Base-by-base conservation (phyloP, 2,113 vertebrate species). In the Ariopsis seemanni region DNA sequence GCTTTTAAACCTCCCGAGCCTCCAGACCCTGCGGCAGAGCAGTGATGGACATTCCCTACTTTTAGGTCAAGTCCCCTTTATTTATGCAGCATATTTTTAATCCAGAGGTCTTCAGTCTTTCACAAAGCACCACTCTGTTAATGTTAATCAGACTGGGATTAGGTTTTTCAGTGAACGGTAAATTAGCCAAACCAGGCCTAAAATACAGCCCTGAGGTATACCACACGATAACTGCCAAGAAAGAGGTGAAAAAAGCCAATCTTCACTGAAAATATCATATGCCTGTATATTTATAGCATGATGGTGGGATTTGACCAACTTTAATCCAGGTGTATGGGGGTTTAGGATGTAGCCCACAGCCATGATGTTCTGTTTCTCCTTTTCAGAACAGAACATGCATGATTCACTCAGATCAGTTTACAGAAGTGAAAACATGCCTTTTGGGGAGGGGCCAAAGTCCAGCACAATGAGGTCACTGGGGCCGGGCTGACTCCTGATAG, bases 391-490 rank as follows among this genome's bases (percentile, higher is more conserved):
- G 30, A 22, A 25, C 74, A 53, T 22, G 7, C 74, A 53, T n/a
- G 11, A 48, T 74, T 48, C 7, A 20, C 42, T 74, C 1, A 30
- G 18, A 42, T 20, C 1, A 74, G 34, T n/a, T 77, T 77, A 9
- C 14, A 18, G 52, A 79, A 79, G 17, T 60, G n/a, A 34, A 15
- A 22, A 20, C 78, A 60, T 81, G 30, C 97, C 95, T 93, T 92
- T 95, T 79, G 92, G 90, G 60, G 95, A 90, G 1, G 96, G 95
- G 88, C 93, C 96, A 92, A 97, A 97, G 55, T 97, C 97, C 92
- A 99, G 89, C 71, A 97, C 94, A 67, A 96, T 93, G 0, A 94
- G 90, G 87, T 95, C 91, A 60, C 93, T 91, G 2, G 93, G 90
- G 86, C 93, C 91, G 0, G 93, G 92, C 86, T 85, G 89, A 90